A percentile compares a stretch with the other conserved stretches of the same genome.
Evolutionary conservation across 2,888 invertebrate genomes (phyloP).

Genomic region (Epinotia brunnichana): DNA sequence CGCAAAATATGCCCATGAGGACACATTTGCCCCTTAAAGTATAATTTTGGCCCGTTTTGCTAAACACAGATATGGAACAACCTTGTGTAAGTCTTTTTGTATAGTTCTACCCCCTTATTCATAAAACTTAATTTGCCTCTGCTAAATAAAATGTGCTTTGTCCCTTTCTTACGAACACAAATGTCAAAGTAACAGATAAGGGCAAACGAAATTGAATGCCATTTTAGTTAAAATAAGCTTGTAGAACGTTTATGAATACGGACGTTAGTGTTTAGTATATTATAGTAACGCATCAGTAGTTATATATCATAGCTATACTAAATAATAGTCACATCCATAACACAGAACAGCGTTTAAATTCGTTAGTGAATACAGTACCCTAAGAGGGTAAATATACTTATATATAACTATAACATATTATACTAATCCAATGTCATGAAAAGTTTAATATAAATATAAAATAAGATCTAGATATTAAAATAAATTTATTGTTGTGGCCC

Average conservation of each 20-base stretch:
- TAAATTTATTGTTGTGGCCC: background rate
- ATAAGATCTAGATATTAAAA: background rate
- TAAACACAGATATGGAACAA: background rate
- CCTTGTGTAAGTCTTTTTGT: background rate
- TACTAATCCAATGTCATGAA: conserved; percentile 5
- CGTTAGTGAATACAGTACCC: conserved; percentile 12
- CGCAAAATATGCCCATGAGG: too few species aligned
- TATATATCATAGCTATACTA: conserved; percentile 44
- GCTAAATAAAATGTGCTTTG: too few species aligned
- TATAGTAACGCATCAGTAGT: conserved; percentile 17
- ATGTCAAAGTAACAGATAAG: too few species aligned
- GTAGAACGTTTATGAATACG: too few species aligned
- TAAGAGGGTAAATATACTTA: conserved; percentile 8
- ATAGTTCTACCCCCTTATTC: too few species aligned
- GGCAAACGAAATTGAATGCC: too few species aligned
- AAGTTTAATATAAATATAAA: conserved; percentile 1
- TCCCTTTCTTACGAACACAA: too few species aligned
- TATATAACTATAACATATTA: conserved; percentile 4
- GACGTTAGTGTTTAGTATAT: background rate
- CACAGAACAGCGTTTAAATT: conserved; percentile 40
- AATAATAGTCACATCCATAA: conserved; percentile 70
- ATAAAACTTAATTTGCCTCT: too few species aligned
- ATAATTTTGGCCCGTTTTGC: background rate
- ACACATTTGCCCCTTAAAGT: background rate
- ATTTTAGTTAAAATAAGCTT: too few species aligned